These are phyloP conservation scores for Malthinus flaveolus DNA, from an alignment of 2,888 invertebrate genomes.

Conservation along the genomic window DNA sequence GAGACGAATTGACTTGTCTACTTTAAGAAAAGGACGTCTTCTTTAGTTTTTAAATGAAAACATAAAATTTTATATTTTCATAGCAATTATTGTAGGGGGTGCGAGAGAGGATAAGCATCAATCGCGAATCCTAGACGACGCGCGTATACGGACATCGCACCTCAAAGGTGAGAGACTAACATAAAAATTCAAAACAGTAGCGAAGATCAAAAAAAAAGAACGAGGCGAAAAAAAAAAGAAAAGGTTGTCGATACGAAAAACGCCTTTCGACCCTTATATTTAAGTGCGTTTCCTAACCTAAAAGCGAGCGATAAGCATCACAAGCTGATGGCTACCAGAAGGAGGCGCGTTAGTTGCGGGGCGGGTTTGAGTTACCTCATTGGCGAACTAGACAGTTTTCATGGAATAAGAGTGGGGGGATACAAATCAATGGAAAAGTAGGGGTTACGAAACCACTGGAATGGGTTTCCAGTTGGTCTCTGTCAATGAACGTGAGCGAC, in stretches of 20 bases:
- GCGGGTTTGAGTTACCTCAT: slow-evolving; percentile 41
- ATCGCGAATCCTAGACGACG: slow-evolving; percentile 11
- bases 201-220: slow-evolving; percentile 18
- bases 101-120: neutral
- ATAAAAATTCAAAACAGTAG: slow-evolving; percentile 30
- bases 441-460: slow-evolving; percentile 40
- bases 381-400: slow-evolving; percentile 37
- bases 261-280: slow-evolving; percentile 9
- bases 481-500: slow-evolving; percentile 24
- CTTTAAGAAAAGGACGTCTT: no score
- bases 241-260: slow-evolving; percentile 17
- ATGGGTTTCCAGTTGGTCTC: slow-evolving; percentile 42
- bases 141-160: slow-evolving; percentile 23
- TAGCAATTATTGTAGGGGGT: neutral
- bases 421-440: slow-evolving; percentile 49
- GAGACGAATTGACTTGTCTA: no score
- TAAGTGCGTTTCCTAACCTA: slow-evolving; percentile 20
- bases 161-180: slow-evolving; percentile 30
- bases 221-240: slow-evolving; percentile 18
- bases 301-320: slow-evolving; percentile 50
- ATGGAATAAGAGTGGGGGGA: slow-evolving; percentile 31
- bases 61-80: slow-evolving; percentile 2
- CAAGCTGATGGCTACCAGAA: slow-evolving; percentile 55
- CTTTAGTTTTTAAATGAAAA: no score
- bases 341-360: slow-evolving; percentile 44